Percentiles rank a stretch among this genome's conserved stretches.
phyloP scores from a whole-genome alignment of 1,140 invertebrate species.

The Vanessa atalanta region DNA sequence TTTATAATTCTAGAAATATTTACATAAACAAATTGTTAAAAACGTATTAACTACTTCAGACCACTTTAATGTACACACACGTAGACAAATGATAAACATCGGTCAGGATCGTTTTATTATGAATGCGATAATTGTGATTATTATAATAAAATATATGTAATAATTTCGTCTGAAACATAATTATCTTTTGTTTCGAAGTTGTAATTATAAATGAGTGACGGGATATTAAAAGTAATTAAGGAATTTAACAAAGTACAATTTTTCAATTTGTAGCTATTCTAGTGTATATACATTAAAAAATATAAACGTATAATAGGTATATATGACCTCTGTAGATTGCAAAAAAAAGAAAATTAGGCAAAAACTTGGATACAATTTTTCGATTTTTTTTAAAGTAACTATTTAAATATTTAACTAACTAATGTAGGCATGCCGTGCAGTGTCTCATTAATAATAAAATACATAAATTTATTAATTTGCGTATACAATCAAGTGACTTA shows the following conservation, averaged over 20 bases:
- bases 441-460: too few relatives aligned
- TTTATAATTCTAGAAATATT: too few relatives aligned
- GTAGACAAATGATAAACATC: background rate
- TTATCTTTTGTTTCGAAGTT: background rate
- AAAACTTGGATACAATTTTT: too few relatives aligned
- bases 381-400: too few relatives aligned
- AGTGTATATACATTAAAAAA: too few relatives aligned
- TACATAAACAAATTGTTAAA: background rate
- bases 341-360: too few relatives aligned
- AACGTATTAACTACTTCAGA: background rate
- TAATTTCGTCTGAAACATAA: constrained; percentile 1
- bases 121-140: background rate
- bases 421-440: too few relatives aligned
- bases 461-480: too few relatives aligned
- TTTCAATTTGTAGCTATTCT: background rate
- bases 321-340: too few relatives aligned
- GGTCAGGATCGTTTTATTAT: background rate
- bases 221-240: background rate
- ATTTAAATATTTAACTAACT: too few relatives aligned
- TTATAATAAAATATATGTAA: background rate
- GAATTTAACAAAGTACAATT: background rate
- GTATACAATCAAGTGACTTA: too few relatives aligned
- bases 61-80: background rate
- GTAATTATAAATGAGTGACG: background rate
- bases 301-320: too few relatives aligned